phyloP scores from a whole-genome alignment of 2,113 vertebrate genomes.

The Cricetomys ansorgei region DNA sequence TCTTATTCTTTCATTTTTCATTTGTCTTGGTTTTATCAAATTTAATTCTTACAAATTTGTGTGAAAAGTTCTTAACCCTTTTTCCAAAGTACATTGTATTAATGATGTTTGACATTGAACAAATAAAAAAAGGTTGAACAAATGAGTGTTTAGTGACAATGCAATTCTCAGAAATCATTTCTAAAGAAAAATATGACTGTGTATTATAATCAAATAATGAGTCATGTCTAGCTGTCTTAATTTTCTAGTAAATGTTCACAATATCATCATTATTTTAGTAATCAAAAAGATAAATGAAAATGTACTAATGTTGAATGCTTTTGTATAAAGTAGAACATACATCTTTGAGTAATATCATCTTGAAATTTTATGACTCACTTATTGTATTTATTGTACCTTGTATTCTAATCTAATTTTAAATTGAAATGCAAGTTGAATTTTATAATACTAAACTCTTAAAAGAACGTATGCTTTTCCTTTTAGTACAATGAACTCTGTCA shows the following conservation, averaged over 20 bases:
- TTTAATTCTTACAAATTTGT: background rate
- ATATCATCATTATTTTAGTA: background rate
- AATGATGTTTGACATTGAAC: background rate
- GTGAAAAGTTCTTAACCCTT: background rate
- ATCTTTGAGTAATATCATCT: background rate
- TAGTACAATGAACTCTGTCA: background rate
- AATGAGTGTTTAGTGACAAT: background rate
- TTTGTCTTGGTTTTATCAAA: conserved; percentile 18
- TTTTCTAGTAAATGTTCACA: background rate
- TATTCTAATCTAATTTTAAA: conserved; percentile 31
- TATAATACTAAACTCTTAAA: conserved; percentile 32
- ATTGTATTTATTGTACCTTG: background rate
- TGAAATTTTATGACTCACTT: background rate
- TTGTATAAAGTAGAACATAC: background rate
- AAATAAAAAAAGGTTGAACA: background rate
- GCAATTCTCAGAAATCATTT: conserved; percentile 9
- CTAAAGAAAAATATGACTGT: background rate
- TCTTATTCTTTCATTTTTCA: background rate
- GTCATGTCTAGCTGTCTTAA: background rate
- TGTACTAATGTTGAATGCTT: background rate
- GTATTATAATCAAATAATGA: background rate
- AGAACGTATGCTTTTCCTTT: background rate
- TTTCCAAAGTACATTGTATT: background rate
- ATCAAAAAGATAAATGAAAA: background rate
- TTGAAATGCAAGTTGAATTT: background rate